phyloP scores from a whole-genome alignment of 2,113 vertebrate genomes.

The Corythaixoides concolor region DNA sequence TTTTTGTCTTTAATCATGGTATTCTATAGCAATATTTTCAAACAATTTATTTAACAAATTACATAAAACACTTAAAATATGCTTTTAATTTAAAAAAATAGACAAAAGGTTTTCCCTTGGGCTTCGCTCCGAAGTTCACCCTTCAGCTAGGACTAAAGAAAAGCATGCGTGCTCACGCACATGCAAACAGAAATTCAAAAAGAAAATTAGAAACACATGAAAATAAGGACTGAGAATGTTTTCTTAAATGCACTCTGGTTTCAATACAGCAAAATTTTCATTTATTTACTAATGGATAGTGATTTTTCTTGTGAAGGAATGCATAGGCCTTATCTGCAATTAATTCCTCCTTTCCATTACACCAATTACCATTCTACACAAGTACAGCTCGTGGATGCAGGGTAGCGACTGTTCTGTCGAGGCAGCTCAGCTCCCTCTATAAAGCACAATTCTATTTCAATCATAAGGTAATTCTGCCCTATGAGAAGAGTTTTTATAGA shows the following conservation, averaged over 20 bases:
- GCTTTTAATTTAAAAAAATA: slow-evolving; percentile 2
- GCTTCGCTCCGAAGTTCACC: slow-evolving; percentile 33
- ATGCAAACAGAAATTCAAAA: slow-evolving; percentile 26
- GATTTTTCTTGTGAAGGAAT: neutral
- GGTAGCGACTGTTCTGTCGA: neutral
- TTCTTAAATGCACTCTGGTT: neutral
- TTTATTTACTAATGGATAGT: neutral
- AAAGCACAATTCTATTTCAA: neutral
- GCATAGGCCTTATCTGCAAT: neutral
- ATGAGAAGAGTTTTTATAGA: neutral
- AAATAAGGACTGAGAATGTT: neutral
- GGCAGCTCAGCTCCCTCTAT: neutral
- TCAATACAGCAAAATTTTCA: neutral
- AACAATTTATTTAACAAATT: slow-evolving; percentile 21
- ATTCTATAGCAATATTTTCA: slow-evolving; percentile 3
- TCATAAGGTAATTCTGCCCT: neutral
- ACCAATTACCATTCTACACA: neutral
- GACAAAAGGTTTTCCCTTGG: neutral
- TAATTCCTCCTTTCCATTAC: neutral
- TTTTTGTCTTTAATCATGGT: neutral
- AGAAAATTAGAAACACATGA: slow-evolving; percentile 56
- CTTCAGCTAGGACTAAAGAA: slow-evolving; percentile 2
- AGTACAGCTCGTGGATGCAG: neutral
- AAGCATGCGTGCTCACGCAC: neutral
- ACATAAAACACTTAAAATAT: neutral